Evolutionary conservation across 2,797 vertebrate genomes (phyloP).

Genomic region (Acanthurus lineatus): DNA sequence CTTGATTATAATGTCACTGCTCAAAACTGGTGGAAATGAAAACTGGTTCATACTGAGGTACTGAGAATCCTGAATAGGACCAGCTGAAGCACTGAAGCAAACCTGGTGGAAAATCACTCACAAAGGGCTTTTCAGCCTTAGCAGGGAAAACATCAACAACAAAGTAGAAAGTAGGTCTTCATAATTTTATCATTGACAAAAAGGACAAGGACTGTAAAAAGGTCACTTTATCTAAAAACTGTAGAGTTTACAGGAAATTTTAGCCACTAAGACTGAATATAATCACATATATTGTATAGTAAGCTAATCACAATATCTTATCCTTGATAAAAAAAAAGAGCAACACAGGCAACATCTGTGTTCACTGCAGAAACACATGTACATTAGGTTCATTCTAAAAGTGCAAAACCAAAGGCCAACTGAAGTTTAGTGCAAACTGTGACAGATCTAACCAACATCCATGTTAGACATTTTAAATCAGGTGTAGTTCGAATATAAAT

Average conservation of each 20-base stretch:
- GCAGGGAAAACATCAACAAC: not conserved
- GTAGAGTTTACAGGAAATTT: no score
- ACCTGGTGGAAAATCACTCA: not conserved
- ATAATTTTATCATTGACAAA: constrained; percentile 12
- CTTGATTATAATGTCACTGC: no score
- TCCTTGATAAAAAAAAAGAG: not conserved
- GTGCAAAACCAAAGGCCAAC: not conserved
- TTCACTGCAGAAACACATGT: not conserved
- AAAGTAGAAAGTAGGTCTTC: not conserved
- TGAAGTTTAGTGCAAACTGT: not conserved
- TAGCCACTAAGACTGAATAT: not conserved
- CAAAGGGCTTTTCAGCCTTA: not conserved
- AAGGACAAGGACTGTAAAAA: not conserved
- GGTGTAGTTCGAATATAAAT: constrained; percentile 1
- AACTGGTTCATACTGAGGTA: no score
- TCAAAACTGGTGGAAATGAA: no score
- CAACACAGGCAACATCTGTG: not conserved
- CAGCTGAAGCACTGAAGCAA: no score
- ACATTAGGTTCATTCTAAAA: not conserved
- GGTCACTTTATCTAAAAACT: not conserved
- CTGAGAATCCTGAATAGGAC: no score
- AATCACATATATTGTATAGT: not conserved
- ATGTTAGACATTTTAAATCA: not conserved
- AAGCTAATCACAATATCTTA: not conserved
- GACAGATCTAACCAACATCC: not conserved